A percentile compares a stretch with the other conserved stretches of the same genome.
phyloP scores from a whole-genome alignment of 2,113 vertebrate species.

The Colossoma macropomum region DNA sequence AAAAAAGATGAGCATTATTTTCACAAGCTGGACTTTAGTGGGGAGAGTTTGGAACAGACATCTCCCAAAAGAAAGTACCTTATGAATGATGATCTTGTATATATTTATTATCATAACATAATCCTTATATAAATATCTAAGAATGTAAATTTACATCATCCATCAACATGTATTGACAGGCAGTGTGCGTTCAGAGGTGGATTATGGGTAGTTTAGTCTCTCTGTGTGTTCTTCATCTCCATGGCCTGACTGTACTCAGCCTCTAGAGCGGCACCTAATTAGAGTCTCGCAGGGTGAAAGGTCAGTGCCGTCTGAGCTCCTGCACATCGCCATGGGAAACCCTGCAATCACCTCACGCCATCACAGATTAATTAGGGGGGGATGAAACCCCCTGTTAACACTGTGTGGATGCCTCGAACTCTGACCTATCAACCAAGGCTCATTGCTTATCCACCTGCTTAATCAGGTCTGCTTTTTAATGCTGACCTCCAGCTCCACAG shows the following conservation, averaged over 20 bases:
- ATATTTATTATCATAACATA: too few species aligned
- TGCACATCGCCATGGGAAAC: conserved; percentile 15
- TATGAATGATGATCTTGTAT: too few species aligned
- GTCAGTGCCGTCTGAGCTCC: conserved; percentile 3
- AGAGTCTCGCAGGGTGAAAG: conserved; percentile 34
- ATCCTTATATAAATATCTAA: too few species aligned
- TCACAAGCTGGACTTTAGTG: too few species aligned
- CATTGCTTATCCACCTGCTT: conserved; percentile 43
- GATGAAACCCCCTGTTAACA: conserved; percentile 40
- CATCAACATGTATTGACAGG: too few species aligned
- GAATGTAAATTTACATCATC: too few species aligned
- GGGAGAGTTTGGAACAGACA: too few species aligned
- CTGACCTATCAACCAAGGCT: conserved; percentile 19
- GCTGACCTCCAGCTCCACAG: conserved; percentile 10
- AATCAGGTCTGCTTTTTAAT: conserved; percentile 26
- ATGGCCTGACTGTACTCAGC: neutral
- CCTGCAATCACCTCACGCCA: neutral
- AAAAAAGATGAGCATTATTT: too few species aligned
- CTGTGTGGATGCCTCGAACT: conserved; percentile 22
- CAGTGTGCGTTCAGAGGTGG: neutral
- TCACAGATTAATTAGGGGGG: conserved; percentile 34
- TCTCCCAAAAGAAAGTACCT: too few species aligned
- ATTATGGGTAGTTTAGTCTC: neutral
- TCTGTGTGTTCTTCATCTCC: neutral
- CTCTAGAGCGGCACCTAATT: conserved; percentile 31